Evolutionary conservation across 2,888 invertebrate species (phyloP).

Genomic region (Eutolmus rufibarbis): DNA sequence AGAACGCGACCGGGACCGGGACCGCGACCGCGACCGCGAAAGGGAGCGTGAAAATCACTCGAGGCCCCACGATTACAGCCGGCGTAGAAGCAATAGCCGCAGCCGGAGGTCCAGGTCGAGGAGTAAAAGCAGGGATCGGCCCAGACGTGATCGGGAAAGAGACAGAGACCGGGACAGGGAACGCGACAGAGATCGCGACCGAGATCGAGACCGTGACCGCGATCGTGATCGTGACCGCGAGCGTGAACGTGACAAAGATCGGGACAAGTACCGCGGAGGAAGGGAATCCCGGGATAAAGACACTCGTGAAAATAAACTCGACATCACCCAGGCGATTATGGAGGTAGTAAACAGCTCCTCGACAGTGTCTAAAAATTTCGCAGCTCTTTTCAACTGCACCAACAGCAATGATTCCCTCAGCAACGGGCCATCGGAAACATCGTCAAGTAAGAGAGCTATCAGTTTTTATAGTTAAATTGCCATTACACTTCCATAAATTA

Average conservation of each 20-base stretch:
- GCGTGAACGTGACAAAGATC: slow-evolving; percentile 55
- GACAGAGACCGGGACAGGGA: slow-evolving; percentile 51
- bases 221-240: slow-evolving; percentile 50
- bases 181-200: slow-evolving; percentile 49
- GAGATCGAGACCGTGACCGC: slow-evolving; percentile 51
- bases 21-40: slow-evolving; percentile 47
- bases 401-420: slow-evolving; percentile 61
- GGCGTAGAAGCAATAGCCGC: neutral
- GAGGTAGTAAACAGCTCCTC: slow-evolving; percentile 59
- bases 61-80: slow-evolving; percentile 12
- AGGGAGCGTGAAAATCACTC: slow-evolving; percentile 18
- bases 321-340: slow-evolving; percentile 60
- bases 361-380: slow-evolving; percentile 58
- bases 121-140: slow-evolving; percentile 53
- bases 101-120: slow-evolving; percentile 37
- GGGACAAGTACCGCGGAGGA: slow-evolving; percentile 58
- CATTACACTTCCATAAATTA: too few relatives aligned
- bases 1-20: slow-evolving; percentile 49
- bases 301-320: slow-evolving; percentile 54
- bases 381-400: slow-evolving; percentile 58
- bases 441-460: slow-evolving; percentile 52
- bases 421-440: slow-evolving; percentile 57
- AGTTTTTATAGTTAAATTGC: neutral
- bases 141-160: slow-evolving; percentile 57
- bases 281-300: slow-evolving; percentile 37